A percentile compares a stretch with the other conserved stretches of the same genome.
Conservation (phyloP, 2,888 invertebrate genomes). For the Cephus rjabovi region DNA sequence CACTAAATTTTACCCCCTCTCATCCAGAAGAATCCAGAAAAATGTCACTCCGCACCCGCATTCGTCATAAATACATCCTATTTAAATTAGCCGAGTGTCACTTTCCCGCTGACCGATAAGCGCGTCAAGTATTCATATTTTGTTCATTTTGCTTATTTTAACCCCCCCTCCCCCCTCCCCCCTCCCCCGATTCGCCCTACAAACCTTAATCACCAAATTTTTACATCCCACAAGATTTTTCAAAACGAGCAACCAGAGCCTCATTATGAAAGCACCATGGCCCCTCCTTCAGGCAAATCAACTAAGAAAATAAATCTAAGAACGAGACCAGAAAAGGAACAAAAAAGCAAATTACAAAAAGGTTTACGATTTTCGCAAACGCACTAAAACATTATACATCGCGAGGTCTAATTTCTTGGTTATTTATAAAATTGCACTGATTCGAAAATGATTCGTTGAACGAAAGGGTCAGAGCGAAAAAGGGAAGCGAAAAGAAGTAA, state of each 20-base stretch:
- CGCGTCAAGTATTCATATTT: too few species aligned
- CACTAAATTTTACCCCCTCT: background rate
- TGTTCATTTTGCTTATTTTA: too few species aligned
- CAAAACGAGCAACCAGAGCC: background rate
- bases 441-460: background rate
- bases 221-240: background rate
- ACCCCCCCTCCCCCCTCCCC: too few species aligned
- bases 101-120: too few species aligned
- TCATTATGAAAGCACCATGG: background rate
- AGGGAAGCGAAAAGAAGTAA: background rate
- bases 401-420: background rate
- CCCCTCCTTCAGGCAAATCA: too few species aligned
- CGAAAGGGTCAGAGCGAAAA: background rate
- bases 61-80: too few species aligned
- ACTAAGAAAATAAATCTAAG: background rate
- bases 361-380: background rate
- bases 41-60: too few species aligned
- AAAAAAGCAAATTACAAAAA: background rate
- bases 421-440: background rate
- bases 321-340: background rate
- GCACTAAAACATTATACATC: background rate
- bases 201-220: background rate
- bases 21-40: background rate
- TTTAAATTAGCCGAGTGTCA: too few species aligned
- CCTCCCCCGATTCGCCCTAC: background rate